Base-by-base conservation (phyloP, 2,113 vertebrate species). In the Pavo muticus region DNA sequence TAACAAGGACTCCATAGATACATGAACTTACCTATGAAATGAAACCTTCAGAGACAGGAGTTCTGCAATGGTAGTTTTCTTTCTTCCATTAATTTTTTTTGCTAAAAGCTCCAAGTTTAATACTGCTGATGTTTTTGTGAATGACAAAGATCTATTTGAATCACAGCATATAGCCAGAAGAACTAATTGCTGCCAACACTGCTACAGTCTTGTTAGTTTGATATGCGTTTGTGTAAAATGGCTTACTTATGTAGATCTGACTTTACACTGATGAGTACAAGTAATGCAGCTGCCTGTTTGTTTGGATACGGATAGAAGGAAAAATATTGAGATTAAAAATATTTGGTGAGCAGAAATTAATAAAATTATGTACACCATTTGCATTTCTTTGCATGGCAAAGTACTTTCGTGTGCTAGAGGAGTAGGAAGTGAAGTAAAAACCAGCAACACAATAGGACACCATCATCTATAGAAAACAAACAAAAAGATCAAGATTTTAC, bases 351-450 rank as follows among this genome's bases (percentile, higher is more conserved):
- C 9, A 21, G 65, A 42, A 65, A 5, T 5, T 7, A 14, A 10
- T n/a, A 13, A 39, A n/a, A 76, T 12, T 8, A 5, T 8, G 4
- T 2, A 5, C 1, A 27, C 6, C 8, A 8, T 4, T 21, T n/a
- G 18, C n/a, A 40, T 75, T 57, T 17, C 24, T 88, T 75, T 78
- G 40, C 3, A 35, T 24, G 35, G 27, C 30, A 73, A 13, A 50
- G 35, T 24, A 8, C 30, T 18, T 67, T 60, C n/a, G 1, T 25
- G 11, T 39, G 32, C 12, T 47, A 3, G 8, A 24, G 29, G 27
- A 27, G 52, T 29, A 16, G 3, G 8, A 24, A 54, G 14, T 30
- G 30, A 32, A 32, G 54, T 57, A 19, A 14, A 13, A 8, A 14
- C 25, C 50, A 54, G 24, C 35, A 56, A 56, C 54, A 32, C 30